Evolutionary conservation across 2,888 invertebrate species (phyloP).

Genomic region (Perizoma flavofasciatum): DNA sequence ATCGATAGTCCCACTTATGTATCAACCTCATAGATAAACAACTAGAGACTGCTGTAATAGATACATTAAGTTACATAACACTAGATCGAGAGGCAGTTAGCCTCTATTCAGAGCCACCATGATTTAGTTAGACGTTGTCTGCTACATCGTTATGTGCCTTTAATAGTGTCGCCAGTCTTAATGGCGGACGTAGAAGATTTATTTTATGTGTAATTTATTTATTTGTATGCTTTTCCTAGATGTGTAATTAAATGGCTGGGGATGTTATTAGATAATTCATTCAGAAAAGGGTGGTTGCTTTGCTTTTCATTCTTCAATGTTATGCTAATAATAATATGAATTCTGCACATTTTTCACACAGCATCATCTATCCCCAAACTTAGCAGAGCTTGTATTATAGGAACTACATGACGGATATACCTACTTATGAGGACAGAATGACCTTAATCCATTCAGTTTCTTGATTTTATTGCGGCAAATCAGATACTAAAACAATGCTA

Average conservation of each 20-base stretch:
- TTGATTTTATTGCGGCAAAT: no score
- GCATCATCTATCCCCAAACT: no score
- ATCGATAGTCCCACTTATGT: conserved; percentile 16
- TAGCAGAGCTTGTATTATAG: no score
- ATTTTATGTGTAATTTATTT: conserved; percentile 31
- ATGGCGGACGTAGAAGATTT: conserved; percentile 43
- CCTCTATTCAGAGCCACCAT: conserved; percentile 28
- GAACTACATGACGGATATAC: neutral
- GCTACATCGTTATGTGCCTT: conserved; percentile 52
- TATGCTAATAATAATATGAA: neutral
- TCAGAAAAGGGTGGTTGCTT: conserved; percentile 13
- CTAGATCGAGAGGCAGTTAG: conserved; percentile 33
- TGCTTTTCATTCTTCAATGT: neutral
- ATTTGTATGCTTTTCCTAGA: conserved; percentile 29
- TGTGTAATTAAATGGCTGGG: conserved; percentile 14
- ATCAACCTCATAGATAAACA: conserved; percentile 14
- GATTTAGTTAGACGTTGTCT: conserved; percentile 47
- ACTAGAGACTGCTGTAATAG: conserved; percentile 3
- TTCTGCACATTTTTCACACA: neutral
- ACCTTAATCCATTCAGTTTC: no score
- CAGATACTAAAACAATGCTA: no score
- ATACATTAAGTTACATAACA: conserved; percentile 19
- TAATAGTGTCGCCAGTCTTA: conserved; percentile 57
- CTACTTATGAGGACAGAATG: no score
- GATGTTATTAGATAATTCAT: conserved; percentile 13